Evolutionary conservation across 2,797 vertebrate species (phyloP).

Genomic region (Falco novaeseelandiae): DNA sequence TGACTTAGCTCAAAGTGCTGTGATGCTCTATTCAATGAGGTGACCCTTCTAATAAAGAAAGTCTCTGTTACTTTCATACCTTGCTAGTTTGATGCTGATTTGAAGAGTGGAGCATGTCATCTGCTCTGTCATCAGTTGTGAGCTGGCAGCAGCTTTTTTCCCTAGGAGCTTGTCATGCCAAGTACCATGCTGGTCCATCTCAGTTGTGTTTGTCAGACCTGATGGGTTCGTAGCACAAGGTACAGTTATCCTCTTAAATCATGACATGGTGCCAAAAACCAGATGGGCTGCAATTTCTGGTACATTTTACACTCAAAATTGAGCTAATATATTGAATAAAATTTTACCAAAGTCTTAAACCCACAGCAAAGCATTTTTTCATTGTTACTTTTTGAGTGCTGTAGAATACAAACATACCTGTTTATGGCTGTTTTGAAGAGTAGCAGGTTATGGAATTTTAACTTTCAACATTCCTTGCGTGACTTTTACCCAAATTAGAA

Average conservation of each 20-base stretch:
- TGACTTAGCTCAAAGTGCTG: not conserved
- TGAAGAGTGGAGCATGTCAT: not conserved
- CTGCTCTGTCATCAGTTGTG: not conserved
- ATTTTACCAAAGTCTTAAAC: slow-evolving; percentile 17
- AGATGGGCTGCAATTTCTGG: not conserved
- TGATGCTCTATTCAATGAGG: not conserved
- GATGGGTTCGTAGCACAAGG: not conserved
- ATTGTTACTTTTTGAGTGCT: not conserved
- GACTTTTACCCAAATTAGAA: slow-evolving; percentile 53
- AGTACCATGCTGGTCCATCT: not conserved
- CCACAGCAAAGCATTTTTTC: slow-evolving; percentile 34
- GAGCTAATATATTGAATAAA: not conserved
- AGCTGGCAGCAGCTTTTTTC: not conserved
- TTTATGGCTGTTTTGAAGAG: slow-evolving; percentile 49
- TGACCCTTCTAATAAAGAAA: not conserved
- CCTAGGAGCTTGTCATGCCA: not conserved
- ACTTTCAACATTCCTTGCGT: slow-evolving; percentile 27
- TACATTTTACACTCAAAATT: not conserved
- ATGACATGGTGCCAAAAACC: not conserved
- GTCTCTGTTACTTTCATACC: not conserved
- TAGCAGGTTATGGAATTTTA: slow-evolving; percentile 49
- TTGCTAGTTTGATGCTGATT: not conserved
- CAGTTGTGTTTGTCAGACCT: not conserved
- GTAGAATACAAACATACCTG: slow-evolving; percentile 39
- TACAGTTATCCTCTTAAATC: not conserved